Evolutionary conservation across 2,113 vertebrate species (phyloP).

Genomic region (Campylomormyrus tamandua): DNA sequence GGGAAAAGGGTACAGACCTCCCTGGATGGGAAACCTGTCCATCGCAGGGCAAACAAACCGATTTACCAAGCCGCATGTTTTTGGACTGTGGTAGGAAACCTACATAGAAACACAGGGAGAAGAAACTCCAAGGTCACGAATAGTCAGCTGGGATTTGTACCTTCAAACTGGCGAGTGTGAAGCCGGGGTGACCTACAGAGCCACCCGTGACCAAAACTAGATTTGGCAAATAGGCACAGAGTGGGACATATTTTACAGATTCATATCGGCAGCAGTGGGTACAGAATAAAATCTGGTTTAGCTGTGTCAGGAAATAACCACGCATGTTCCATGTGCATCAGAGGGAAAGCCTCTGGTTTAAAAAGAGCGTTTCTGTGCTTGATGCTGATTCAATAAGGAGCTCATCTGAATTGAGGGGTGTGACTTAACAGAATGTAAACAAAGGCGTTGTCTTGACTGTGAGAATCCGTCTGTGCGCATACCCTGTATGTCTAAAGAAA

Average conservation of each 20-base stretch:
- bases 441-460: constrained; percentile 57
- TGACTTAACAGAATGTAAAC: constrained; percentile 58
- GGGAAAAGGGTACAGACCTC: neutral
- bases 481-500: neutral
- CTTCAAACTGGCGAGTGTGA: neutral
- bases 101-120: neutral
- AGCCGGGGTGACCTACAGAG: neutral
- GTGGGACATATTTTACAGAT: neutral
- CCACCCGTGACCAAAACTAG: neutral
- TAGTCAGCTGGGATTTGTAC: neutral
- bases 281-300: neutral
- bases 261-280: neutral
- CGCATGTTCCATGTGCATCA: neutral
- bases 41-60: neutral
- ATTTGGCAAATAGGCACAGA: neutral
- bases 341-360: neutral
- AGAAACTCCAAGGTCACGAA: neutral
- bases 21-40: neutral
- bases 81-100: neutral
- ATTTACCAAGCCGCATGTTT: neutral
- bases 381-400: neutral
- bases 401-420: constrained; percentile 55
- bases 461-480: constrained; percentile 29
- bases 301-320: neutral
- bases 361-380: neutral